Percentiles rank a stretch among this genome's conserved stretches.
Conservation (phyloP, 2,113 vertebrate species). For the Nettapus auritus region DNA sequence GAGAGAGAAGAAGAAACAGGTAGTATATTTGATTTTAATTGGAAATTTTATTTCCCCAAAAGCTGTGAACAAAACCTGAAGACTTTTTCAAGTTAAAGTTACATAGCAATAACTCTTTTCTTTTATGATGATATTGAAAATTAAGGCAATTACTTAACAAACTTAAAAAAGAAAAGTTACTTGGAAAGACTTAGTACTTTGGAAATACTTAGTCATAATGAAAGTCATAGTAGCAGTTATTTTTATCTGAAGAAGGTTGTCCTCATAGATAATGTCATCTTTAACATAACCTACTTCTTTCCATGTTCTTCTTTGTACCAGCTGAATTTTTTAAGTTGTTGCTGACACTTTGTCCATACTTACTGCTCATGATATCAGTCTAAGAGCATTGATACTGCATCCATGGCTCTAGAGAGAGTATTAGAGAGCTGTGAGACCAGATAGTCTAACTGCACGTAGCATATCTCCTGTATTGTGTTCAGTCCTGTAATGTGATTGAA, state of each 20-base stretch:
- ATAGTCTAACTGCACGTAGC: not conserved
- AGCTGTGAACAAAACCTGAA: not conserved
- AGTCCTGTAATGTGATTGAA: not conserved
- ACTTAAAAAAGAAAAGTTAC: not conserved
- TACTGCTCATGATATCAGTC: not conserved
- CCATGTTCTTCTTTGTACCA: not conserved
- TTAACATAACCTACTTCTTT: not conserved
- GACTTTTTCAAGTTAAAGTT: not conserved
- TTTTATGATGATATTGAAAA: not conserved
- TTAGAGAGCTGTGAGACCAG: not conserved
- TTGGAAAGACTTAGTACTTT: not conserved
- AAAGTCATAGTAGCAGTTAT: not conserved
- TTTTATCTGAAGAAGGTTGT: slow-evolving; percentile 1
- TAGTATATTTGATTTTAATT: not conserved
- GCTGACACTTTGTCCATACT: not conserved
- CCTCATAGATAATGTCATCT: not conserved
- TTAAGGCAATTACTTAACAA: not conserved
- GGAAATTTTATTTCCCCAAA: not conserved
- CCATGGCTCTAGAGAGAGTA: not conserved
- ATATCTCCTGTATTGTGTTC: not conserved
- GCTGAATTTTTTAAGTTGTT: not conserved
- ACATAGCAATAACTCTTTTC: not conserved
- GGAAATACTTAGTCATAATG: not conserved
- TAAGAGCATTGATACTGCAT: not conserved
- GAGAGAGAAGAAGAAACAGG: not conserved